Evolutionary conservation across 2,797 vertebrate genomes (phyloP).

Genomic region (Sebastes umbrosus): DNA sequence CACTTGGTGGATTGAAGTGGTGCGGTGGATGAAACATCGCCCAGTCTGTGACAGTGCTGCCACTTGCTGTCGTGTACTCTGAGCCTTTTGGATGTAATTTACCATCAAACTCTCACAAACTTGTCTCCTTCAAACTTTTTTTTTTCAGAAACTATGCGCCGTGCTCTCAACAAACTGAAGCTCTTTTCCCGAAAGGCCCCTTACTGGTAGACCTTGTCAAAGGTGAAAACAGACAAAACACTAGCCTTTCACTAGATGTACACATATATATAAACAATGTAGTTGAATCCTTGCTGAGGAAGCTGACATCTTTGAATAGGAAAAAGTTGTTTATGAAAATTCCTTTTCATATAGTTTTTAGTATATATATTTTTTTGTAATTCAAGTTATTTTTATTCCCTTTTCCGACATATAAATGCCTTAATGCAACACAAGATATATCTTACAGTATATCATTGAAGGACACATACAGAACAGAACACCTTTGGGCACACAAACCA

Average conservation of each 20-base stretch:
- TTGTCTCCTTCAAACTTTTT: not conserved
- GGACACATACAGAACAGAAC: not conserved
- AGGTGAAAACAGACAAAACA: conserved; percentile 17
- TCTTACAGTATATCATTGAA: not conserved
- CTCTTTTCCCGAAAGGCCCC: conserved; percentile 17
- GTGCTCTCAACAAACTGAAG: not conserved
- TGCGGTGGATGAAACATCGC: not conserved
- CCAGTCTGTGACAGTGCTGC: conserved; percentile 8
- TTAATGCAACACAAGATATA: not conserved
- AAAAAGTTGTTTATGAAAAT: not conserved
- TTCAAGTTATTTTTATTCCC: not conserved
- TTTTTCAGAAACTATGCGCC: not conserved
- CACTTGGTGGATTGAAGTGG: conserved; percentile 9
- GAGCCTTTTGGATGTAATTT: conserved; percentile 11
- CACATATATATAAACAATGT: not conserved
- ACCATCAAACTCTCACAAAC: conserved; percentile 5
- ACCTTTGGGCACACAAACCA: not conserved
- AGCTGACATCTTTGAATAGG: not conserved
- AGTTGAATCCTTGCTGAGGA: not conserved
- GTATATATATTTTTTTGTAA: not conserved
- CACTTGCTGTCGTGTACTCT: not conserved
- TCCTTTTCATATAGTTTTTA: not conserved
- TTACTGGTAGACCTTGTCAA: not conserved
- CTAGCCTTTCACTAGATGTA: not conserved
- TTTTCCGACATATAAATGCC: not conserved